A percentile compares a stretch with the other conserved stretches of the same genome.
Conservation (phyloP, 2,113 vertebrate genomes). For the Nannobrachium achirus region DNA sequence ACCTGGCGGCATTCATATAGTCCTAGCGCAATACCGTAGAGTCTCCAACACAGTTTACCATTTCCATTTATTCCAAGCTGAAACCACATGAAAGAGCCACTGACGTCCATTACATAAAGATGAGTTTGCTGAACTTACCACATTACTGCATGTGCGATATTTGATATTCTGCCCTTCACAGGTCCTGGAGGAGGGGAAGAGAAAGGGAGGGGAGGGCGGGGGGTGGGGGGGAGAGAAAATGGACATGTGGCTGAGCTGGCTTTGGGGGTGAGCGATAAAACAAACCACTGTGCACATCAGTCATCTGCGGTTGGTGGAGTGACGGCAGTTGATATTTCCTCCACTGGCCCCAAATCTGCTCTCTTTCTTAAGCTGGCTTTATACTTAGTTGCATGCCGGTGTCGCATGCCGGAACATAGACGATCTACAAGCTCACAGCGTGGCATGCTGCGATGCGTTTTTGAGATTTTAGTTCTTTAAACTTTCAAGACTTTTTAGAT, state of each 20-base stretch:
- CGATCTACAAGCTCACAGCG: too few species aligned
- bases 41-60: conserved; percentile 19
- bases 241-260: conserved; percentile 28
- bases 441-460: too few species aligned
- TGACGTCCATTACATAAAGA: conserved; percentile 48
- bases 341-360: conserved; percentile 1
- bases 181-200: conserved; percentile 77
- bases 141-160: conserved; percentile 96
- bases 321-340: conserved; percentile 31
- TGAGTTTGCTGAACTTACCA: conserved; percentile 84
- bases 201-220: conserved; percentile 21
- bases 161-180: conserved; percentile 97
- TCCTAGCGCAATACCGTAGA: conserved; percentile 8
- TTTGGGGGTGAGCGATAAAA: conserved; percentile 46
- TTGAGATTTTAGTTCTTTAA: too few species aligned
- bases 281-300: conserved; percentile 46
- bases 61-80: conserved; percentile 18
- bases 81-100: conserved; percentile 37
- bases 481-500: background rate
- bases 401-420: too few species aligned
- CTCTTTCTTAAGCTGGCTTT: conserved; percentile 10
- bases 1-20: conserved; percentile 23
- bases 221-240: conserved; percentile 50
- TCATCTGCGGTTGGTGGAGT: conserved; percentile 15
- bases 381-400: too few species aligned